Evolutionary conservation across 2,797 vertebrate genomes (phyloP).

Genomic region (Sebastolobus altivelis): DNA sequence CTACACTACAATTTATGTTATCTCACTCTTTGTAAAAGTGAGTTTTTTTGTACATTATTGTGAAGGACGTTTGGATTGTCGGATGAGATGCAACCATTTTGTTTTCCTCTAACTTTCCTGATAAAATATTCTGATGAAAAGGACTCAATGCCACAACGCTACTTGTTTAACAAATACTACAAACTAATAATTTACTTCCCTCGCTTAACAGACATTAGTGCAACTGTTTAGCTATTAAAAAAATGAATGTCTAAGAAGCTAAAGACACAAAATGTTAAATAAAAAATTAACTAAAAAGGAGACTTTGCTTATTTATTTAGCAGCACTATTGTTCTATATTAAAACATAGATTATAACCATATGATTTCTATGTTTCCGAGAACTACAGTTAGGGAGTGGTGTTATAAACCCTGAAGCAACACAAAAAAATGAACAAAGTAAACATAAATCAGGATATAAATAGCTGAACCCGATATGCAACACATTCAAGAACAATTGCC

Average conservation of each 20-base stretch:
- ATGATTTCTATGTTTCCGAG: conserved; percentile 23
- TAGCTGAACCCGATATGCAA: conserved; percentile 22
- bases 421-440: conserved; percentile 8
- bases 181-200: conserved; percentile 17
- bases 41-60: conserved; percentile 15
- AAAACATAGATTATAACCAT: conserved; percentile 3
- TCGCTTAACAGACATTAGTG: conserved; percentile 32
- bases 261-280: conserved; percentile 20
- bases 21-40: not conserved
- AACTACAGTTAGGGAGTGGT: not conserved
- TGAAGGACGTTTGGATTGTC: conserved; percentile 27
- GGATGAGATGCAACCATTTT: conserved; percentile 2
- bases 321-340: conserved; percentile 42
- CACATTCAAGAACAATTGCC: conserved; percentile 35
- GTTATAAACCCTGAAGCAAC: not conserved
- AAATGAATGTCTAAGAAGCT: conserved; percentile 4
- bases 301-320: conserved; percentile 27
- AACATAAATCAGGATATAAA: conserved; percentile 41
- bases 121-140: not conserved
- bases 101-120: not conserved
- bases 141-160: conserved; percentile 4
- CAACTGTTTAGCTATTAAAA: conserved; percentile 35
- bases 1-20: not conserved
- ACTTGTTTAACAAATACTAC: conserved; percentile 13
- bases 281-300: conserved; percentile 8